Base-by-base conservation (phyloP, 2,888 invertebrate genomes). In the Lasioglossum leucozonium region DNA sequence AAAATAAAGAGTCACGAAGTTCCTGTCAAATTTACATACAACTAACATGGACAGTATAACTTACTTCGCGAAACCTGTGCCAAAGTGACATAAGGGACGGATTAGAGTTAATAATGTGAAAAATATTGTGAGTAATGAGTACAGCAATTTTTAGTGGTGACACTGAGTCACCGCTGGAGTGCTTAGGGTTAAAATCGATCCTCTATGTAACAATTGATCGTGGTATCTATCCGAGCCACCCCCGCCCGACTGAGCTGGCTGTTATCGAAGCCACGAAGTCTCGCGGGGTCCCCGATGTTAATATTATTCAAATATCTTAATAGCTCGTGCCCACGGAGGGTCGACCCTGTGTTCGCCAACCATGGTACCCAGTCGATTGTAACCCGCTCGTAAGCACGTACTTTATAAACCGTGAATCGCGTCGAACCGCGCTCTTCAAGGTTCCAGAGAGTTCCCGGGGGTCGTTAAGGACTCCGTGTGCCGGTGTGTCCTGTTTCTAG, bases 251-350 rank as follows among this genome's bases (percentile, higher is more conserved):
- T 69, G 80, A 55, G 79, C 69, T 67, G 69, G 47, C 82, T 67
- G 86, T 89, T 89, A 88, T 89, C 90, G 87, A 85, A 84, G 84
- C 88, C 85, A 73, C 82, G 76, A 69, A 79, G 84, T 26, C 78
- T 71, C 81, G 77, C 81, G 69, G 62, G 42, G 47, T 72, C 84
- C 2, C 13, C 81, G 82, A 72, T 88, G 88, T 87, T 91, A 91
- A 91, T 91, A 92, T 91, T 92, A 91, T 87, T 91, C 90, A 90
- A 92, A 91, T 91, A 92, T 91, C 91, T 91, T 92, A 91, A 92
- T 92, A 91, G 91, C 90, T 75, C 82, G 82, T 81, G 87, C 84
- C 84, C 81, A 84, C 80, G 47, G 80, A 51, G 73, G 30, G 67
- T 71, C 79, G 75, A 73, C n/a, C 18, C 65, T 10, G 4, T 72